phyloP scores from a whole-genome alignment of 2,113 vertebrate species.

The Ramphastos sulfuratus region DNA sequence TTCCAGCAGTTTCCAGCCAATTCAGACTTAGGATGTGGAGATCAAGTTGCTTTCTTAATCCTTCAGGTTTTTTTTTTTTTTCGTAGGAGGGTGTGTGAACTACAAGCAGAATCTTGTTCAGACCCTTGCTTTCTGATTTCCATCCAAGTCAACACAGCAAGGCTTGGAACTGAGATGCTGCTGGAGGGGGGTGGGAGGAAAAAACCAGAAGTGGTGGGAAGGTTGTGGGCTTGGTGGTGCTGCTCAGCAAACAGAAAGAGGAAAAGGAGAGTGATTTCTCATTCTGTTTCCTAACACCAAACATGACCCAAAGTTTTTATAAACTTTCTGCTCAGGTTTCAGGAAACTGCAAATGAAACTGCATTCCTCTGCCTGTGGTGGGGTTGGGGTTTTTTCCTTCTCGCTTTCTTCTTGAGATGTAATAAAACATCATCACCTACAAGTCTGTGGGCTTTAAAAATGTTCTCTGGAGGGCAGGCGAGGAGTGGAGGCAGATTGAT shows the following conservation, averaged over 20 bases:
- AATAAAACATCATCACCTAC: constrained; percentile 66
- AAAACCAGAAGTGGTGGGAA: not conserved
- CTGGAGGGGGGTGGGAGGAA: not conserved
- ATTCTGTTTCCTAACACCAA: constrained; percentile 60
- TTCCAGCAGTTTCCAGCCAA: constrained; percentile 14
- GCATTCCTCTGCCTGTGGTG: constrained; percentile 36
- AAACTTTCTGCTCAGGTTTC: constrained; percentile 70
- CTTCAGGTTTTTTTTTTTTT: not conserved
- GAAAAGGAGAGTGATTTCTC: constrained; percentile 39
- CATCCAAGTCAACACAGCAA: not conserved
- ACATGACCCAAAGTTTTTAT: constrained; percentile 58
- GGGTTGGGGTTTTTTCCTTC: not conserved
- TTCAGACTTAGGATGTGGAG: constrained; percentile 12
- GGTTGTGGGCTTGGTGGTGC: constrained; percentile 36
- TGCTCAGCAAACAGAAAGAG: constrained; percentile 61
- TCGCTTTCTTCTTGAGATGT: constrained; percentile 9
- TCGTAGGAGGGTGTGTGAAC: not conserved
- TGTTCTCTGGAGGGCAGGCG: not conserved
- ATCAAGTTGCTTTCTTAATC: constrained; percentile 43
- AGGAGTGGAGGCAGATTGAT: constrained; percentile 54
- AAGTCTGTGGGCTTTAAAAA: constrained; percentile 18
- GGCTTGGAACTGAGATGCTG: not conserved
- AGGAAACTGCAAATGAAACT: constrained; percentile 69
- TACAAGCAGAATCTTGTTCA: constrained; percentile 64
- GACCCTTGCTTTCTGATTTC: not conserved